Evolutionary conservation across 2,888 invertebrate genomes (phyloP).

Genomic region (Hypolimnas misippus): DNA sequence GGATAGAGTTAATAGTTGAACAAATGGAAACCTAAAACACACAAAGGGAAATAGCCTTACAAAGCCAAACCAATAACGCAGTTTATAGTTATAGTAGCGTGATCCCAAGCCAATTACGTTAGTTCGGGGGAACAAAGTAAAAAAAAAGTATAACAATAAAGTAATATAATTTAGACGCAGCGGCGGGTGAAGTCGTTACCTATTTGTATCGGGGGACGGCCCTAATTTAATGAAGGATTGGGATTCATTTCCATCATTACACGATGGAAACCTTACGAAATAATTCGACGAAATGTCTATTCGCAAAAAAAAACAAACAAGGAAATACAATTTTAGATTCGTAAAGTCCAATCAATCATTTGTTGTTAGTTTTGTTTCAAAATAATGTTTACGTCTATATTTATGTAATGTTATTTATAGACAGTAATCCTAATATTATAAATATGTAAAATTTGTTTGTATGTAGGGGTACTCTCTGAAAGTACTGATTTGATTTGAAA

Average conservation of each 20-base stretch:
- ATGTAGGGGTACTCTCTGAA: too few relatives aligned
- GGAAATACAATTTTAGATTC: background rate
- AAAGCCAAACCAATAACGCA: constrained; percentile 74
- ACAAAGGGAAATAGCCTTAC: constrained; percentile 53
- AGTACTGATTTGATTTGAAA: too few relatives aligned
- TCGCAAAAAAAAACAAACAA: constrained; percentile 3
- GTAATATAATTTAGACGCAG: constrained; percentile 80
- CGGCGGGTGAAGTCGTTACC: constrained; percentile 68
- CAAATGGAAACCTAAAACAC: constrained; percentile 39
- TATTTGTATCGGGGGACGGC: constrained; percentile 70
- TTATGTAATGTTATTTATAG: too few relatives aligned
- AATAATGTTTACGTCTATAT: too few relatives aligned
- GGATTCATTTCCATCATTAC: constrained; percentile 64
- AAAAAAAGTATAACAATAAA: constrained; percentile 78
- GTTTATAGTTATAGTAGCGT: constrained; percentile 80
- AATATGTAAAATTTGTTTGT: too few relatives aligned
- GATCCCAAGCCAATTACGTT: constrained; percentile 81
- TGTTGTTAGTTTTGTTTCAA: too few relatives aligned
- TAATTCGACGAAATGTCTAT: constrained; percentile 46
- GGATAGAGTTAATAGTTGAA: constrained; percentile 39
- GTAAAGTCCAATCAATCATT: background rate
- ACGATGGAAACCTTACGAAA: constrained; percentile 55
- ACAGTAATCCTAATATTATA: too few relatives aligned
- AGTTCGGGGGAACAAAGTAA: constrained; percentile 77
- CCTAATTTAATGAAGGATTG: constrained; percentile 76